Conservation (phyloP, 2,888 invertebrate genomes). For the Drosophila colorata region DNA sequence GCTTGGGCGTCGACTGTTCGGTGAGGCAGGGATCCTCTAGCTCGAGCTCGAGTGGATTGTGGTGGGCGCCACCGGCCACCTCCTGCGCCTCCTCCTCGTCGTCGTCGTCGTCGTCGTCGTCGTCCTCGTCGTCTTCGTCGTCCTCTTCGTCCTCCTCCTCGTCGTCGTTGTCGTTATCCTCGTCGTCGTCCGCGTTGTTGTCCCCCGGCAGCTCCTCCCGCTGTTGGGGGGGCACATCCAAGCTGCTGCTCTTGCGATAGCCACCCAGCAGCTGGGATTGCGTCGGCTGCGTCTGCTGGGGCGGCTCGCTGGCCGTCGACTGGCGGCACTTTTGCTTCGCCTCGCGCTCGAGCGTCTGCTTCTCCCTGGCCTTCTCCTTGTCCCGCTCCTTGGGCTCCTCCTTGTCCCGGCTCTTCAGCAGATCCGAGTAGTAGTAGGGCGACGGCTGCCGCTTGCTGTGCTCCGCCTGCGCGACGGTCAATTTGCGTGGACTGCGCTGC, state of each 20-base stretch:
- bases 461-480: conserved; percentile 77
- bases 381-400: conserved; percentile 37
- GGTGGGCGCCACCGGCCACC: conserved; percentile 4
- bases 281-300: conserved; percentile 70
- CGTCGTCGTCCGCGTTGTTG: conserved; percentile 16
- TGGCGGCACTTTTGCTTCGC: conserved; percentile 83
- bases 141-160: conserved; percentile 13
- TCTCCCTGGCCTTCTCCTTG: conserved; percentile 61
- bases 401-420: conserved; percentile 86
- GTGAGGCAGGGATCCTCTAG: conserved; percentile 43
- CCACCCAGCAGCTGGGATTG: conserved; percentile 81
- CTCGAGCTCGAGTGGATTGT: conserved; percentile 11
- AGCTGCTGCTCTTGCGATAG: conserved; percentile 90
- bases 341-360: conserved; percentile 75
- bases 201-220: conserved; percentile 27
- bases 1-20: conserved; percentile 86
- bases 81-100: neutral
- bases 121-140: conserved; percentile 5
- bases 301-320: conserved; percentile 86
- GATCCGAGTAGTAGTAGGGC: conserved; percentile 93
- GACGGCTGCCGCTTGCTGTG: conserved; percentile 89
- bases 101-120: conserved; percentile 32
- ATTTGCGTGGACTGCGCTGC: conserved; percentile 84
- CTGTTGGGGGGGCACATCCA: conserved; percentile 87
- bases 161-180: conserved; percentile 9